Conservation (phyloP, 2,888 invertebrate genomes). For the Eupithecia exiguata region DNA sequence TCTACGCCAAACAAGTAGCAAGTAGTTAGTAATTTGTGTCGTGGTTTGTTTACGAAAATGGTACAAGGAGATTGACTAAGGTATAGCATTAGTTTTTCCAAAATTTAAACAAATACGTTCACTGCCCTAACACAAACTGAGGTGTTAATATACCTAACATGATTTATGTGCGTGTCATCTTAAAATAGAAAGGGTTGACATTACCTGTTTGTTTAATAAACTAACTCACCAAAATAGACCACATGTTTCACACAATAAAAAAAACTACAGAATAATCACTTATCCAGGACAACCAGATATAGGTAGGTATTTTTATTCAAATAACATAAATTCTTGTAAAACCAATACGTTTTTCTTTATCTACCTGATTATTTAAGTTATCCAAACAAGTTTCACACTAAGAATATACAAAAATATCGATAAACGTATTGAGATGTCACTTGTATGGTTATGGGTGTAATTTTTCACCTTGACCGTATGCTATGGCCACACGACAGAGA, state of each 20-base stretch:
- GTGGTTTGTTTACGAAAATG: no score
- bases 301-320: neutral
- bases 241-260: neutral
- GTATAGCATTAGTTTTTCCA: no score
- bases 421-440: slow-evolving; percentile 43
- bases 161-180: no score
- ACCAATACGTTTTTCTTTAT: slow-evolving; percentile 5
- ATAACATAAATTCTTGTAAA: slow-evolving; percentile 6
- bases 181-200: no score
- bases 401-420: slow-evolving; percentile 28
- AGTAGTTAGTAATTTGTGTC: no score
- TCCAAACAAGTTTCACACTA: slow-evolving; percentile 27
- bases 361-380: slow-evolving; percentile 13
- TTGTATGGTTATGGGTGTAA: slow-evolving; percentile 50
- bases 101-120: no score
- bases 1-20: no score
- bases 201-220: neutral
- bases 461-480: slow-evolving; percentile 66
- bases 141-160: no score
- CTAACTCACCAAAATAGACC: neutral
- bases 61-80: no score
- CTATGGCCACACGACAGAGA: slow-evolving; percentile 18
- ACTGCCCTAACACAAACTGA: no score
- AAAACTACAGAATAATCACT: neutral
- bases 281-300: neutral